Conservation (phyloP, 2,113 vertebrate species). For the Muscicapa adusta region DNA sequence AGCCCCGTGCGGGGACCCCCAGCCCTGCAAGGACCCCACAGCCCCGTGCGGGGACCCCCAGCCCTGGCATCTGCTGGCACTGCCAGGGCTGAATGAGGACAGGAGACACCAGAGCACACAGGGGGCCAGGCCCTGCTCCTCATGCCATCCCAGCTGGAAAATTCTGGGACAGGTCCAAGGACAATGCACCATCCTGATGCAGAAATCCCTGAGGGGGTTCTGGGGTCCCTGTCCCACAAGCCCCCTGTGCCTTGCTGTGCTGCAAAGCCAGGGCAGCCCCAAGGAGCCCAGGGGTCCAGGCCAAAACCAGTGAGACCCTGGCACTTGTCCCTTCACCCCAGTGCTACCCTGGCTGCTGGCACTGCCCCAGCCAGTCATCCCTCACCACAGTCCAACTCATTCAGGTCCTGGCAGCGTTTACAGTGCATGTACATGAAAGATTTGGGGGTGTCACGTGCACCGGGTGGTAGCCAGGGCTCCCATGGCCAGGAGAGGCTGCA, state of each 20-base stretch:
- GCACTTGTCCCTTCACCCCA: too few species aligned
- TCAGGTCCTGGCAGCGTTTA: not conserved
- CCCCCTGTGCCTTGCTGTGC: not conserved
- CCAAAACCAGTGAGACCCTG: accelerated
- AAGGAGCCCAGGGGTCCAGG: not conserved
- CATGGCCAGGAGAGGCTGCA: not conserved
- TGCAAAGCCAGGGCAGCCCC: not conserved
- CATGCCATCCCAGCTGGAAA: accelerated
- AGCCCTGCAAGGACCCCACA: too few species aligned
- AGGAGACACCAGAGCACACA: accelerated
- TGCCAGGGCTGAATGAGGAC: accelerated
- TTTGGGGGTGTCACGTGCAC: not conserved
- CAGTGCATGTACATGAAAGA: accelerated
- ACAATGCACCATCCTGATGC: accelerated
- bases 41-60: not conserved
- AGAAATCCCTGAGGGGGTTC: too few species aligned
- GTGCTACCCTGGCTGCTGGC: not conserved
- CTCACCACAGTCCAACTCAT: accelerated
- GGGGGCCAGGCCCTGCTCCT: accelerated
- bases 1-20: accelerated
- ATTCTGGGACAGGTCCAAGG: not conserved
- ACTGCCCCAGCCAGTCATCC: not conserved
- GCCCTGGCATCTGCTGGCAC: not conserved
- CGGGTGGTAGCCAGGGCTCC: not conserved
- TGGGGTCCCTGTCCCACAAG: not conserved